Evolutionary conservation across 2,888 invertebrate genomes (phyloP), one percentile per base, ranked within the genome.

Genomic region (Microplitis deprimator): DNA sequence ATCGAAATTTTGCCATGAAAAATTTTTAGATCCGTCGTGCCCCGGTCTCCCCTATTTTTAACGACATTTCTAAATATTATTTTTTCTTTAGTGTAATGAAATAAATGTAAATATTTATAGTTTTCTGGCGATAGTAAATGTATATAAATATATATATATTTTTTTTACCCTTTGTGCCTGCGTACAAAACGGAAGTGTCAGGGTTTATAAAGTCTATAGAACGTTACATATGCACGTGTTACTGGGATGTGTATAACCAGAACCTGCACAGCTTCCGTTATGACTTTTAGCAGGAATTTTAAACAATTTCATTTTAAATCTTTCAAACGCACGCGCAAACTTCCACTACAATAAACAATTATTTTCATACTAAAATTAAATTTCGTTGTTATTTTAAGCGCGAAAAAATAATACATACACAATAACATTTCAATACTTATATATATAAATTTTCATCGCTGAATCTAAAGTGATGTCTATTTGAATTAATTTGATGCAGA

Each of bases 131-230:
- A 73, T 77, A 73, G 77, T 68, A 29, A 29, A 29, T 29, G 29
- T 50, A 73, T 73, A 73, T 61, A 59, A 67, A 74, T 74, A 73
- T 41, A 73, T 70, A 39, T 70, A 62, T 59, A n/a, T n/a, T 73
- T 76, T 76, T 60, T 69, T 39, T 59, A 70, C 67, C 76, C 73
- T 40, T 68, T 73, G 73, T 67, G 67, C 73, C 50, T 73, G 67
- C 73, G 77, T 64, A 72, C 71, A 71, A 79, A 81, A 79, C 82
- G 82, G 82, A 82, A 81, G 81, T 76, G 80, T 79, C 82, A 71
- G 71, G 77, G 74, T 77, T 77, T 74, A 77, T 77, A 77, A 70
- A 77, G 60, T 61, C 77, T 74, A 75, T 62, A 65, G 77, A 61
- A 65, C 61, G 74, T 73, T 69, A 77, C 70, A 69, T 38, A 65